Conservation (phyloP, 2,113 vertebrate species). For the Ranitomeya imitator region DNA sequence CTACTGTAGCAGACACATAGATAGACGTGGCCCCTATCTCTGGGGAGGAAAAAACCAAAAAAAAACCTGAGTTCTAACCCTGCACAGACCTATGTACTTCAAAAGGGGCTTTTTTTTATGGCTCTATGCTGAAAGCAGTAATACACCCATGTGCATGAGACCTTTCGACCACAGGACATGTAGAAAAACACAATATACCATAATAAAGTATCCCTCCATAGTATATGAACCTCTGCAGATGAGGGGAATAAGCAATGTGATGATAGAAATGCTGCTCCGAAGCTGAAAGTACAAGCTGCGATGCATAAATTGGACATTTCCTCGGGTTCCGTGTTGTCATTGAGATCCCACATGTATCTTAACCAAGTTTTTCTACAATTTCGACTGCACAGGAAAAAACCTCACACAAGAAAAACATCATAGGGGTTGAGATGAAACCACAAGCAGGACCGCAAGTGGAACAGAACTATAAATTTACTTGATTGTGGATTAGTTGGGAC, state of each 20-base stretch:
- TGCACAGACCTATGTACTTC: no score
- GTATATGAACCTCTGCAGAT: neutral
- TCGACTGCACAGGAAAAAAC: neutral
- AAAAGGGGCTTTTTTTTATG: no score
- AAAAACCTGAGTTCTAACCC: no score
- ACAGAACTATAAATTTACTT: slow-evolving; percentile 48
- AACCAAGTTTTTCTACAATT: slow-evolving; percentile 22
- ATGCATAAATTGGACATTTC: slow-evolving; percentile 23
- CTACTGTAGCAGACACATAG: no score
- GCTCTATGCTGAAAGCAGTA: no score
- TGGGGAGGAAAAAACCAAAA: no score
- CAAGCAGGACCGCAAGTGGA: slow-evolving; percentile 52
- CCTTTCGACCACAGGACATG: neutral
- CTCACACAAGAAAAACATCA: slow-evolving; percentile 32
- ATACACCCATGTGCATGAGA: neutral
- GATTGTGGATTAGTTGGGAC: slow-evolving; percentile 47
- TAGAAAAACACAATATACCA: neutral
- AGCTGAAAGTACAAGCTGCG: neutral
- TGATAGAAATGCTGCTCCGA: neutral
- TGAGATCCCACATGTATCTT: slow-evolving; percentile 10
- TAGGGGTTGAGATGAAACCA: slow-evolving; percentile 29
- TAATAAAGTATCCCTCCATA: neutral
- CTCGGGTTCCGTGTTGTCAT: slow-evolving; percentile 11
- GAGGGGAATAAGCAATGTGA: neutral
- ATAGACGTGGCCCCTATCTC: no score